Evolutionary conservation across 2,888 invertebrate genomes (phyloP), one percentile per base, ranked within the genome.

Genomic region (Nudaria mundana): DNA sequence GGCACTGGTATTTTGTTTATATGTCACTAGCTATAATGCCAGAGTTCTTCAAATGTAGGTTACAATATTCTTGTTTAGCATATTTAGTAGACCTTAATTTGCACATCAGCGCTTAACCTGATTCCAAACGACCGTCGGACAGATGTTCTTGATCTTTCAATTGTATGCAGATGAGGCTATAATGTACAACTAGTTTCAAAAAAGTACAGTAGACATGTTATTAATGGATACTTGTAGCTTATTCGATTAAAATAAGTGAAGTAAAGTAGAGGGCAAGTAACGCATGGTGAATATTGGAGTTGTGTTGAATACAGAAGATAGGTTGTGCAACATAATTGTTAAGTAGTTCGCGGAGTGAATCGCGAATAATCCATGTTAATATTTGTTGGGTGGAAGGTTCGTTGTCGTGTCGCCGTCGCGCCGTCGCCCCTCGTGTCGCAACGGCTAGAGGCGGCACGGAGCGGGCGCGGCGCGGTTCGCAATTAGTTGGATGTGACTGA

Each of bases 261-360:
- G 66, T 55, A 57, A 52, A 54, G 53, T 59, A 35, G 53, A 40
- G 30, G 30, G 55, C 50, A 53, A 56, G 55, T 52, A 45, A 45
- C 62, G 66, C 60, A 59, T 47, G 56, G 55, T 54, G 76, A 73
- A 76, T 76, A 66, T 56, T 53, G 57, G 72, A 63, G 54, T 65
- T 60, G 48, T 54, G 42, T 47, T 52, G 56, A 63, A 60, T 56
- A 63, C 65, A 66, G 66, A n/a, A n/a, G n/a, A 66, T 62, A 66
- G n/a, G 63, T 77, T 78, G 72, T 75, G 76, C 70, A 80, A 81
- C 46, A 49, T 76, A 73, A 76, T 79, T 68, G 78, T 63, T 52
- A n/a, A n/a, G n/a, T n/a, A 56, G 67, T 44, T 66, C 70, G 75
- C 66, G 46, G 56, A 54, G 57, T 63, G 81, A 67, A 79, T 78